Conservation (phyloP, 2,797 vertebrate species). For the Mormyrus hasselquistii region DNA sequence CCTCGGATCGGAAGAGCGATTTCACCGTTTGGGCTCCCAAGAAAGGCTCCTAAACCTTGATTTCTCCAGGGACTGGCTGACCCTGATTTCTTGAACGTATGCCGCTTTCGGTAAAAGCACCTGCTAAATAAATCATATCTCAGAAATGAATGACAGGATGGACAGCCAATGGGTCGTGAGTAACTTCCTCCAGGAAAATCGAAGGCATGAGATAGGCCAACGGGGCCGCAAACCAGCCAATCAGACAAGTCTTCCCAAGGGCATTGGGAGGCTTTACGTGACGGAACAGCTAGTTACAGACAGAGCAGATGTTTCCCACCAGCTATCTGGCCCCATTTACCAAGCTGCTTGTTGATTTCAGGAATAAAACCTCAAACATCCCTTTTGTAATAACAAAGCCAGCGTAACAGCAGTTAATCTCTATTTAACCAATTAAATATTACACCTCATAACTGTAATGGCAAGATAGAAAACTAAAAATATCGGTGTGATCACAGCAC, state of each 20-base stretch:
- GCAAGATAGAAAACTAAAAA: not conserved
- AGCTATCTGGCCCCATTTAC: not conserved
- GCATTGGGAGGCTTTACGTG: not conserved
- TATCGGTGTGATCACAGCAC: not conserved
- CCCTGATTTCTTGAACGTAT: not conserved
- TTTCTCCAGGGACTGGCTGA: not conserved
- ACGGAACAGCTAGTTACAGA: not conserved
- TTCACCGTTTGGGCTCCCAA: not conserved
- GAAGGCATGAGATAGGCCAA: not conserved
- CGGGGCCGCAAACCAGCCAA: not conserved
- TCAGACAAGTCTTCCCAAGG: not conserved
- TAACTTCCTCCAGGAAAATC: not conserved
- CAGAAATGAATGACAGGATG: not conserved
- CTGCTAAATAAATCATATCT: not conserved
- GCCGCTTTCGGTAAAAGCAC: not conserved
- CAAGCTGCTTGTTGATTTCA: not conserved
- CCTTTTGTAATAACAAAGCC: not conserved
- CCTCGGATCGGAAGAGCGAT: not conserved
- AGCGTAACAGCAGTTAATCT: not conserved
- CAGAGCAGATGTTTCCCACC: not conserved
- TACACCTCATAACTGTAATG: not conserved
- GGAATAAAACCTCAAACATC: not conserved
- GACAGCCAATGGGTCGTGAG: not conserved
- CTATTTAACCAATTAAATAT: not conserved
- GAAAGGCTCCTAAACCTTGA: not conserved